Evolutionary conservation across 2,113 vertebrate species (phyloP), one percentile per base, ranked within the genome.

Genomic region (Callocephalon fimbriatum): DNA sequence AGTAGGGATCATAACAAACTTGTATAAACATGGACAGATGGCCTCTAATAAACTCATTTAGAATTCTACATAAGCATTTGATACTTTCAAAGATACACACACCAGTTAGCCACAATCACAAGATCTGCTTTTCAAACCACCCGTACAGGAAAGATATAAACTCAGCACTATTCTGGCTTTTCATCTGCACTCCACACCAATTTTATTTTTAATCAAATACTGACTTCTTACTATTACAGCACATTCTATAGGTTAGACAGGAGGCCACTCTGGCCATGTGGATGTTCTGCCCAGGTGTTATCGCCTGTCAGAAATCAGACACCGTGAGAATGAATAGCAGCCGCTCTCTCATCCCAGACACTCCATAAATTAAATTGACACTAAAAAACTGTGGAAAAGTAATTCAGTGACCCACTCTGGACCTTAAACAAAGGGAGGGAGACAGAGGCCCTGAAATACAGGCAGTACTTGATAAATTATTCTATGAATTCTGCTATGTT

Each of bases 171-270:
- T 20, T 16, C 73, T 54, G 38, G 20, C 42, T 91, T 88, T 75
- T 90, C 77, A 63, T 31, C 44, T 59, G 25, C 21, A 27, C 29
- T 59, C 65, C 37, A 38, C 12, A 63, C 1, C 9, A 31, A 47
- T 91, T 87, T 93, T 29, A 54, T 19, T 92, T 85, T 93, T 85
- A 68, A 94, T 75, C 32, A 85, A 75, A 90, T 47, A 63, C 14
- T 45, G 59, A 32, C 77, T 75, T 82, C 44, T 40, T 73, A n/a
- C 51, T 63, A 32, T 35, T 67, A 32, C 2, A 81, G n/a, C 13
- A 16, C 54, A 54, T 81, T 87, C 68, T 67, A 35, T 27, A 84
- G 9, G 40, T 89, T 50, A 86, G 58, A 86, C 21, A 2, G 2
- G 50, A 66, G 61, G 40, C 1, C 4, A 40, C 32, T 59, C 51